These are phyloP conservation scores for Sterna hirundo DNA, from an alignment of 2,113 vertebrate species.

Conservation along the genomic window DNA sequence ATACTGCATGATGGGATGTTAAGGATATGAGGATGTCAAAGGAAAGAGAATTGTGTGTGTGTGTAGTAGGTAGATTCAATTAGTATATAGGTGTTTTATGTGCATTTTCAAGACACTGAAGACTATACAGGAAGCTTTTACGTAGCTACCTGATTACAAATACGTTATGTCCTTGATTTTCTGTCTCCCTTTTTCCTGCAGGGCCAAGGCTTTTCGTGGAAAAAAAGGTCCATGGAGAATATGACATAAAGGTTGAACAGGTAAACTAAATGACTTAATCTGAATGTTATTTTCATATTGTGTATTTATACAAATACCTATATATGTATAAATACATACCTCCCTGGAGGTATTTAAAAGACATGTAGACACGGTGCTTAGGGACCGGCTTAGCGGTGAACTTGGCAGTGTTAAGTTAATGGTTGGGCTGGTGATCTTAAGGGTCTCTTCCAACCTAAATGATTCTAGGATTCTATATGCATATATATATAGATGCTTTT, in stretches of 20 bases:
- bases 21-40: background rate
- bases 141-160: background rate
- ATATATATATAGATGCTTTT: fast-evolving
- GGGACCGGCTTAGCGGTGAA: background rate
- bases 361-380: fast-evolving
- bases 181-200: constrained; percentile 59
- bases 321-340: background rate
- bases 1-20: background rate
- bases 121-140: background rate
- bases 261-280: constrained; percentile 70
- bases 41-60: background rate
- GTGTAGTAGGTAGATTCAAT: background rate
- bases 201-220: constrained; percentile 93
- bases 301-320: background rate
- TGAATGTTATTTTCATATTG: background rate
- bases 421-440: background rate
- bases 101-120: background rate
- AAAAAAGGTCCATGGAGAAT: constrained; percentile 95
- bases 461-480: background rate
- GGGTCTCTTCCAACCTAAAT: background rate
- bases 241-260: constrained; percentile 96
- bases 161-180: background rate
- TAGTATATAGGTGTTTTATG: fast-evolving
- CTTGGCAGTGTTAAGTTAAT: background rate
- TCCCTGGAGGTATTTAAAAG: background rate